A percentile compares a stretch with the other conserved stretches of the same genome.
Evolutionary conservation across 2,113 vertebrate species (phyloP).

Genomic region (Muscicapa adusta): DNA sequence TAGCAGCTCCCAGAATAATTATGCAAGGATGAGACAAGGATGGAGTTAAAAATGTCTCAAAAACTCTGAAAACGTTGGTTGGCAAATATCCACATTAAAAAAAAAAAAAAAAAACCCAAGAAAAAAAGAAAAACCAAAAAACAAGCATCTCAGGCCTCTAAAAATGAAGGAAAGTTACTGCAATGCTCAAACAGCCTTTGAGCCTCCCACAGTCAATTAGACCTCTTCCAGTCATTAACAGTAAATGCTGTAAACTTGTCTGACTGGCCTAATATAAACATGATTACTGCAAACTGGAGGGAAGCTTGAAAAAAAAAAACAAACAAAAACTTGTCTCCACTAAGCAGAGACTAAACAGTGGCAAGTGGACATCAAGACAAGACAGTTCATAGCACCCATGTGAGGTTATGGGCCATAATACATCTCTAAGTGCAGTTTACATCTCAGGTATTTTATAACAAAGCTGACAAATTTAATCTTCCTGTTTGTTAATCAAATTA

Average conservation of each 20-base stretch:
- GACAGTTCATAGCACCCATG: background rate
- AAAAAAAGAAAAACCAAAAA: background rate
- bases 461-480: background rate
- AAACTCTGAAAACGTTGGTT: background rate
- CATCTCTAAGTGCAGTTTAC: background rate
- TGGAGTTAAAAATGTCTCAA: background rate
- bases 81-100: background rate
- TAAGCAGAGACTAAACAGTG: background rate
- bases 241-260: background rate
- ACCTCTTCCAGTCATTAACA: background rate
- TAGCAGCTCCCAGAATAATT: background rate
- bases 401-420: rapidly evolving
- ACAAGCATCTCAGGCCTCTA: background rate
- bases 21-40: background rate
- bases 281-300: background rate
- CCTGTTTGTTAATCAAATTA: background rate
- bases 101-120: background rate
- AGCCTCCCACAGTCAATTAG: background rate
- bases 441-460: background rate
- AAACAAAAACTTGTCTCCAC: background rate
- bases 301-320: background rate
- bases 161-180: background rate
- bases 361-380: background rate
- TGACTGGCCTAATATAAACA: background rate
- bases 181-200: background rate